Percentiles rank a stretch among this genome's conserved stretches.
Evolutionary conservation across 1,140 invertebrate genomes (phyloP).

Genomic region (Drosophila chauvacae): DNA sequence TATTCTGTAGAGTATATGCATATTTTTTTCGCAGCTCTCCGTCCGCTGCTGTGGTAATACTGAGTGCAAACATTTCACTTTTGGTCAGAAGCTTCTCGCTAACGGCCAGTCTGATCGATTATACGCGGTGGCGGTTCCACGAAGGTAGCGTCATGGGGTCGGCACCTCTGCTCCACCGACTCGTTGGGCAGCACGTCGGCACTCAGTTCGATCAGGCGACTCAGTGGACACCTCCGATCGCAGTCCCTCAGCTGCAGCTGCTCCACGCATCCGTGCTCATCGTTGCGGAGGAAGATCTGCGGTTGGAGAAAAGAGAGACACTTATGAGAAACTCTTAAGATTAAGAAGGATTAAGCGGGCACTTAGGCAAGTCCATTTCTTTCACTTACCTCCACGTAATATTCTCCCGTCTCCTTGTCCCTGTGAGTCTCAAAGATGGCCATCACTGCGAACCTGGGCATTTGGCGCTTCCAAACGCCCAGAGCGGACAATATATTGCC

Average conservation of each 20-base stretch:
- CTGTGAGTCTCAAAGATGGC: constrained; percentile 90
- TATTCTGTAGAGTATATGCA: constrained; percentile 14
- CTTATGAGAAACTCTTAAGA: not conserved
- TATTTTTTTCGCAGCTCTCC: constrained; percentile 16
- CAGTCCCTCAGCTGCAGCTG: constrained; percentile 87
- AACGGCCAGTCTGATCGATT: constrained; percentile 65
- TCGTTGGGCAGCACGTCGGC: constrained; percentile 85
- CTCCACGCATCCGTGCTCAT: constrained; percentile 85
- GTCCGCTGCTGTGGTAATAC: constrained; percentile 37
- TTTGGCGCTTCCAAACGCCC: constrained; percentile 88
- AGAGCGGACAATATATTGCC: constrained; percentile 89
- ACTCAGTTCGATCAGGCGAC: constrained; percentile 86
- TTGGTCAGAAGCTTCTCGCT: constrained; percentile 9
- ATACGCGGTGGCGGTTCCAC: constrained; percentile 85
- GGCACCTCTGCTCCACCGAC: constrained; percentile 86
- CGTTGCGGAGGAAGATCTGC: constrained; percentile 87
- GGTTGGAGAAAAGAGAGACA: constrained; percentile 53
- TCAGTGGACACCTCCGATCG: constrained; percentile 86
- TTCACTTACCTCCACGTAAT: constrained; percentile 86
- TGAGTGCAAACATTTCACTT: constrained; percentile 25
- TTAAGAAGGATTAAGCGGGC: not conserved
- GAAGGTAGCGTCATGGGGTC: constrained; percentile 85
- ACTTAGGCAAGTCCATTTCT: not conserved
- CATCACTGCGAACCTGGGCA: constrained; percentile 90
- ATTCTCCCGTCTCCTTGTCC: constrained; percentile 82